Evolutionary conservation across 2,113 vertebrate genomes (phyloP).

Genomic region (Brachionichthys hirsutus): DNA sequence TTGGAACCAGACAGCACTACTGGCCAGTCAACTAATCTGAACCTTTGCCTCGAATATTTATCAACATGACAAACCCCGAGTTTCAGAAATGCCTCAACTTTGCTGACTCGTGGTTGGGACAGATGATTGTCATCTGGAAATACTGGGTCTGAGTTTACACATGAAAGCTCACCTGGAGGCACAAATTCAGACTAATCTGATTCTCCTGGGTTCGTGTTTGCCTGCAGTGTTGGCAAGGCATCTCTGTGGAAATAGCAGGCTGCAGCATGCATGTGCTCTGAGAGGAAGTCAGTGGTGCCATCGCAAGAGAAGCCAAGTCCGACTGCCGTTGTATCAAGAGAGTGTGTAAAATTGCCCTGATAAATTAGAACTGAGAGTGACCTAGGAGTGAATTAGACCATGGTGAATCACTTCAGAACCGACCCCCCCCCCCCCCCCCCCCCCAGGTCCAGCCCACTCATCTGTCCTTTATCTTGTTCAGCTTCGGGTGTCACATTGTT

Average conservation of each 20-base stretch:
- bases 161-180: slow-evolving; percentile 46
- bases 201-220: slow-evolving; percentile 43
- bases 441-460: slow-evolving; percentile 55
- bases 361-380: slow-evolving; percentile 54
- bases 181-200: slow-evolving; percentile 41
- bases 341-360: slow-evolving; percentile 45
- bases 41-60: slow-evolving; percentile 44
- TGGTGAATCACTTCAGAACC: slow-evolving; percentile 52
- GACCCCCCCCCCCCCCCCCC: too few relatives aligned
- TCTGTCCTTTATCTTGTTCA: slow-evolving; percentile 59
- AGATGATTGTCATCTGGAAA: slow-evolving; percentile 41
- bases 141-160: slow-evolving; percentile 32
- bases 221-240: slow-evolving; percentile 8
- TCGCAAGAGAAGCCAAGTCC: slow-evolving; percentile 21
- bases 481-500: slow-evolving; percentile 37
- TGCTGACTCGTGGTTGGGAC: slow-evolving; percentile 13
- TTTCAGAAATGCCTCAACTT: slow-evolving; percentile 31
- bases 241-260: slow-evolving; percentile 22
- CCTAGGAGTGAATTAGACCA: slow-evolving; percentile 54
- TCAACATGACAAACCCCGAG: slow-evolving; percentile 33
- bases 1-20: slow-evolving; percentile 15
- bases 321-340: slow-evolving; percentile 42
- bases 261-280: not conserved
- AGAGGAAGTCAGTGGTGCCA: slow-evolving; percentile 25
- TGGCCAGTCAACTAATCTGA: slow-evolving; percentile 34